Evolutionary conservation across 2,113 vertebrate species (phyloP).

Genomic region (Motacilla alba): DNA sequence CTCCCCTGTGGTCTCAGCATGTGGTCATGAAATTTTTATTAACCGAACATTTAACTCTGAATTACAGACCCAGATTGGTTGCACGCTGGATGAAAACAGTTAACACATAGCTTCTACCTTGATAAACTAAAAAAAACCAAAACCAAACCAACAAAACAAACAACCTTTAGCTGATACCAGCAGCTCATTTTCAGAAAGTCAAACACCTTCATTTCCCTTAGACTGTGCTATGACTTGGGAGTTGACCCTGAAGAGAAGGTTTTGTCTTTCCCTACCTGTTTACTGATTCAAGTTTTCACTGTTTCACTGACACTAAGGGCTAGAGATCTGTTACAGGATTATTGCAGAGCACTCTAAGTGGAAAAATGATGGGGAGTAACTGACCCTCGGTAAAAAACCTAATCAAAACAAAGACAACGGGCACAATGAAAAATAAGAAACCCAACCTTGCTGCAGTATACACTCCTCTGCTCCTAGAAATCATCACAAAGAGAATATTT

Average conservation of each 20-base stretch:
- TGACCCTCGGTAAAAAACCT: background rate
- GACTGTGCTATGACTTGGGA: background rate
- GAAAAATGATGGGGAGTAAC: conserved; percentile 21
- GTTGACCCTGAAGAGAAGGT: background rate
- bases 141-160: background rate
- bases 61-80: background rate
- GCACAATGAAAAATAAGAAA: background rate
- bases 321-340: conserved; percentile 19
- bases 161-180: background rate
- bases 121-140: background rate
- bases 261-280: background rate
- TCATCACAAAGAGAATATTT: conserved; percentile 12
- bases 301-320: background rate
- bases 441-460: background rate
- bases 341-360: background rate
- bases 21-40: background rate
- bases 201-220: background rate
- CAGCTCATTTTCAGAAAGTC: background rate
- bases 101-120: background rate
- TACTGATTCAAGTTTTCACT: background rate
- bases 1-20: background rate
- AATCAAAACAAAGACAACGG: conserved; percentile 41
- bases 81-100: background rate
- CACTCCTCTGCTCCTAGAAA: conserved; percentile 40
- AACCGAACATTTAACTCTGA: background rate